Evolutionary conservation across 2,888 invertebrate species (phyloP).

Genomic region (Xestia ashworthii): DNA sequence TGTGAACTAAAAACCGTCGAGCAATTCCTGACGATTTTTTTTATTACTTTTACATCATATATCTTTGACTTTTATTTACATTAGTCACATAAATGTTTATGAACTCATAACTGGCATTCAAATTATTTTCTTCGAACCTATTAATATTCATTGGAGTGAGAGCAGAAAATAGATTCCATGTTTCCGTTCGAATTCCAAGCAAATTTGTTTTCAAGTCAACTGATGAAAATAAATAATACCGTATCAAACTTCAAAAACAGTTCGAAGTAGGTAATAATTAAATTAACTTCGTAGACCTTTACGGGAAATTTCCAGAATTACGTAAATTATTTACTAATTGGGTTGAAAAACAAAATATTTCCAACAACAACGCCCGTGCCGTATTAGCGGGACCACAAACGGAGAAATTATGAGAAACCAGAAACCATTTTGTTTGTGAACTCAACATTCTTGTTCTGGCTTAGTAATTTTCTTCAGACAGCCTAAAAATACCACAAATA

Average conservation of each 20-base stretch:
- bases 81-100: background rate
- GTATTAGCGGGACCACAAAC: constrained; percentile 34
- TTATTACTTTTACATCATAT: background rate
- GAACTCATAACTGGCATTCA: too few relatives aligned
- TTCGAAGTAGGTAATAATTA: constrained; percentile 23
- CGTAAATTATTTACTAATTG: constrained; percentile 48
- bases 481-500: background rate
- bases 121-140: background rate
- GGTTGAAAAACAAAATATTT: constrained; percentile 34
- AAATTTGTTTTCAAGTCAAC: background rate
- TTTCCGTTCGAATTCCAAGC: constrained; percentile 16
- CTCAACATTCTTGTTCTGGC: constrained; percentile 3
- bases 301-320: constrained; percentile 22
- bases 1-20: background rate
- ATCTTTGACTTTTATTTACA: background rate
- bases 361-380: constrained; percentile 25
- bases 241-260: constrained; percentile 31
- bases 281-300: constrained; percentile 22
- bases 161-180: background rate
- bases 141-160: background rate
- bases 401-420: constrained; percentile 28
- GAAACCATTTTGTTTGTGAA: constrained; percentile 24
- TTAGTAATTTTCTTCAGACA: constrained; percentile 1
- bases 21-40: background rate
- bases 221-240: constrained; percentile 25